Evolutionary conservation across 1,140 invertebrate genomes (phyloP).

Genomic region (Heliconius hewitsoni): DNA sequence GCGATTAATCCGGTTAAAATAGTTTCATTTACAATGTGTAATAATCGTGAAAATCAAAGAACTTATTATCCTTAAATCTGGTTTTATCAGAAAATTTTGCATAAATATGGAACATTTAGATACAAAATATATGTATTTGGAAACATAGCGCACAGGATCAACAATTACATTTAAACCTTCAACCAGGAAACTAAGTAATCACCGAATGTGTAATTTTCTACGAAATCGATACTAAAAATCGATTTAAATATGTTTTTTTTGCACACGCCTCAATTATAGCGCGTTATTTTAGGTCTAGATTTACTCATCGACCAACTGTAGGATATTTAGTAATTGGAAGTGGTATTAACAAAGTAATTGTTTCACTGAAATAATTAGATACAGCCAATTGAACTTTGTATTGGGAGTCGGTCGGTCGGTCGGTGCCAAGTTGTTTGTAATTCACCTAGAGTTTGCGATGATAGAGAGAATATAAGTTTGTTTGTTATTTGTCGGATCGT

Average conservation of each 20-base stretch:
- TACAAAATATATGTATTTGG: too few relatives aligned
- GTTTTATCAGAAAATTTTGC: too few relatives aligned
- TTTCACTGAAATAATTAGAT: conserved; percentile 17
- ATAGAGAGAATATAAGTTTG: neutral
- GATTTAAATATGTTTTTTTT: neutral
- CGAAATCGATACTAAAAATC: neutral
- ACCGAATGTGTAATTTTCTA: neutral
- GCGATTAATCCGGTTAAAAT: too few relatives aligned
- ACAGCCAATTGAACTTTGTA: conserved; percentile 13
- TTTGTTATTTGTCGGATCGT: too few relatives aligned
- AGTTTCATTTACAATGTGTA: too few relatives aligned
- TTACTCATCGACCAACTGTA: neutral
- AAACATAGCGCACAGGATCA: neutral
- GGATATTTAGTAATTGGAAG: conserved; percentile 29
- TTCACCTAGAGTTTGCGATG: neutral
- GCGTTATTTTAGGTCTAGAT: neutral
- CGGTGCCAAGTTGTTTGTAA: neutral
- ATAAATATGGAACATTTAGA: too few relatives aligned
- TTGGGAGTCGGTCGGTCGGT: neutral
- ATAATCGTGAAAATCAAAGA: too few relatives aligned
- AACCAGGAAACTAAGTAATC: neutral
- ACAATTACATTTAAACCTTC: neutral
- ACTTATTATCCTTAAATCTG: too few relatives aligned
- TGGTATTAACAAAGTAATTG: conserved; percentile 8
- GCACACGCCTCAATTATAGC: neutral